These are phyloP conservation scores for Neuroscelio doddi DNA, from an alignment of 2,888 invertebrate species.

Conservation along the genomic window DNA sequence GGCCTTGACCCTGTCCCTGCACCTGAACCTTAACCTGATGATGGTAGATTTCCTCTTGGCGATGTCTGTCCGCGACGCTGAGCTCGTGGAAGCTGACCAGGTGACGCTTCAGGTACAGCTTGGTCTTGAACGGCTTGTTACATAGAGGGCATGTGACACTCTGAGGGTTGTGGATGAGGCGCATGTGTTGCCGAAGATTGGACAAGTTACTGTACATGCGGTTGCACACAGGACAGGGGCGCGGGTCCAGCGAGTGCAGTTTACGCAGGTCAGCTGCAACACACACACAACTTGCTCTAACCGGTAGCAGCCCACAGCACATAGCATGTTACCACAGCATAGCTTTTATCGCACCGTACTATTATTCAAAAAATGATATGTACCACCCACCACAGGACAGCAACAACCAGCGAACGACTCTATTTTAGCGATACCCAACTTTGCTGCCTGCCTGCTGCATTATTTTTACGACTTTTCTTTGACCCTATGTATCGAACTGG, in stretches of 20 bases:
- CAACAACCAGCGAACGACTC: conserved; percentile 71
- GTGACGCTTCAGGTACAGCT: conserved; percentile 77
- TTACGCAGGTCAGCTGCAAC: conserved; percentile 73
- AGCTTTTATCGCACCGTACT: conserved; percentile 54
- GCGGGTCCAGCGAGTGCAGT: conserved; percentile 75
- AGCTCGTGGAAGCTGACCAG: conserved; percentile 75
- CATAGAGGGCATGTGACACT: conserved; percentile 77
- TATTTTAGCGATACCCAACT: conserved; percentile 62
- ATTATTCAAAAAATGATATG: conserved; percentile 51
- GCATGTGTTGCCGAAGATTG: conserved; percentile 79
- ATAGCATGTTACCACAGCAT: conserved; percentile 60
- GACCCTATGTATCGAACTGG: conserved; percentile 8
- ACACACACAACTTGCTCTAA: conserved; percentile 72
- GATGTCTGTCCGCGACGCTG: conserved; percentile 67
- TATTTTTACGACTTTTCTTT: conserved; percentile 11
- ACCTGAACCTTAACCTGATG: conserved; percentile 63
- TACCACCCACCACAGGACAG: conserved; percentile 72
- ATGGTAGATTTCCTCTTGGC: conserved; percentile 70
- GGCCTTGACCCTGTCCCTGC: conserved; percentile 45
- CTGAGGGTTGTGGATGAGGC: conserved; percentile 78
- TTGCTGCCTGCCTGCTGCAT: conserved; percentile 65
- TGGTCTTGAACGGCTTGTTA: conserved; percentile 78
- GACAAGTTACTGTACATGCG: conserved; percentile 79
- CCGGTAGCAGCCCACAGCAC: conserved; percentile 65
- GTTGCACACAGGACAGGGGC: conserved; percentile 78